Percentiles rank a stretch among this genome's conserved stretches.
Conservation (phyloP, 2,888 invertebrate genomes). For the Lymantria dispar region DNA sequence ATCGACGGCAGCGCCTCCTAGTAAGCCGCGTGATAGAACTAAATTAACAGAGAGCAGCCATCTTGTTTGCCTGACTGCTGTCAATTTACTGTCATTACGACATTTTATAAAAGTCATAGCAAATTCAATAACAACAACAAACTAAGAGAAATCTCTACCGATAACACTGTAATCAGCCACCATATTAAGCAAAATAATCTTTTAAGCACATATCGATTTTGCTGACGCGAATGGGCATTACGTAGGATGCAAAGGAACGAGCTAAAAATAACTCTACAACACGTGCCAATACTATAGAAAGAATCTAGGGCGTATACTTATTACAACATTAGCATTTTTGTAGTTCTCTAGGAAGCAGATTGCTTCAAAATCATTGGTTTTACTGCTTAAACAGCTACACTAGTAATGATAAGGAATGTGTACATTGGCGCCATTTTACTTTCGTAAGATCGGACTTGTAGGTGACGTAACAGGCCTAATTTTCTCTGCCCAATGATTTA, state of each 20-base stretch:
- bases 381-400: conserved; percentile 1
- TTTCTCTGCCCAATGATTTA: conserved; percentile 35
- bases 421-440: conserved; percentile 80
- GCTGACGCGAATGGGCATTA: conserved; percentile 36
- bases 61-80: conserved; percentile 66
- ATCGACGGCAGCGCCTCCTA: conserved; percentile 55
- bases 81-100: conserved; percentile 75
- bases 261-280: conserved; percentile 72
- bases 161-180: not conserved
- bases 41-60: conserved; percentile 49
- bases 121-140: conserved; percentile 71
- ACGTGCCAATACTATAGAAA: conserved; percentile 56
- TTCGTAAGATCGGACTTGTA: conserved; percentile 56
- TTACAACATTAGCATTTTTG: conserved; percentile 16
- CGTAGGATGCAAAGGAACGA: conserved; percentile 38
- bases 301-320: conserved; percentile 16
- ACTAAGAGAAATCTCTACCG: conserved; percentile 41
- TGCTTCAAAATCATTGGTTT: no score
- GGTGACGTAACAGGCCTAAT: conserved; percentile 73
- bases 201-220: conserved; percentile 43
- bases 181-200: conserved; percentile 6
- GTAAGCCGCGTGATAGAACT: conserved; percentile 61
- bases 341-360: not conserved
- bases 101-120: conserved; percentile 67
- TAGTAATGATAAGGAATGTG: conserved; percentile 37